Conservation (phyloP, 2,888 invertebrate species). For the Ophion ventricosus region DNA sequence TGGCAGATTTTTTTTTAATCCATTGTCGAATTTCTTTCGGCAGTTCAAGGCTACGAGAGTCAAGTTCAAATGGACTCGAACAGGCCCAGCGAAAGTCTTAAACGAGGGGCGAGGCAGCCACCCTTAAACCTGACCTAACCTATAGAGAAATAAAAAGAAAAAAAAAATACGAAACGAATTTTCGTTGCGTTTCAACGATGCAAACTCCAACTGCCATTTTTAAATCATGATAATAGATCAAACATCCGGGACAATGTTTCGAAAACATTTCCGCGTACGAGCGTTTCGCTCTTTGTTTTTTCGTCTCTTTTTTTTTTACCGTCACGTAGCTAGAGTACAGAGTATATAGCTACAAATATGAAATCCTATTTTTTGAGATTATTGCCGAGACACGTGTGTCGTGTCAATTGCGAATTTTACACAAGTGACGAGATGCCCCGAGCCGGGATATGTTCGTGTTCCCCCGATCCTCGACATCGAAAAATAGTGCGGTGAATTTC, state of each 20-base stretch:
- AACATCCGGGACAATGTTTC: constrained; percentile 34
- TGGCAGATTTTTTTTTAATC: no score
- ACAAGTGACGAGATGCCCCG: not conserved
- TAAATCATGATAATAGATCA: not conserved
- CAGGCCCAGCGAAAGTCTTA: no score
- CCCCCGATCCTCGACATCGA: not conserved
- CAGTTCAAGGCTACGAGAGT: no score
- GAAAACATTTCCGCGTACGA: not conserved
- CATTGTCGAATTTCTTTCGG: no score
- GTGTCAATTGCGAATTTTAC: constrained; percentile 40
- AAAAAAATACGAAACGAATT: not conserved
- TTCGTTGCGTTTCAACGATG: not conserved
- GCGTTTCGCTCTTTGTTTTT: not conserved
- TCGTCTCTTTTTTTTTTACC: constrained; percentile 1
- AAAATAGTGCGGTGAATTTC: not conserved
- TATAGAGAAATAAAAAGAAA: not conserved
- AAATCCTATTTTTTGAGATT: constrained; percentile 59
- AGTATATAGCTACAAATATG: constrained; percentile 21
- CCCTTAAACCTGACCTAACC: no score
- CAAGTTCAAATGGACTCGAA: no score
- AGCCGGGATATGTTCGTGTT: not conserved
- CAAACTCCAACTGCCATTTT: constrained; percentile 4
- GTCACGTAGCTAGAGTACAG: constrained; percentile 4
- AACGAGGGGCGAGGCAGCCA: no score
- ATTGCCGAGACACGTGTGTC: constrained; percentile 33